Base-by-base conservation (phyloP, 2,113 vertebrate genomes). In the Sorex araneus region DNA sequence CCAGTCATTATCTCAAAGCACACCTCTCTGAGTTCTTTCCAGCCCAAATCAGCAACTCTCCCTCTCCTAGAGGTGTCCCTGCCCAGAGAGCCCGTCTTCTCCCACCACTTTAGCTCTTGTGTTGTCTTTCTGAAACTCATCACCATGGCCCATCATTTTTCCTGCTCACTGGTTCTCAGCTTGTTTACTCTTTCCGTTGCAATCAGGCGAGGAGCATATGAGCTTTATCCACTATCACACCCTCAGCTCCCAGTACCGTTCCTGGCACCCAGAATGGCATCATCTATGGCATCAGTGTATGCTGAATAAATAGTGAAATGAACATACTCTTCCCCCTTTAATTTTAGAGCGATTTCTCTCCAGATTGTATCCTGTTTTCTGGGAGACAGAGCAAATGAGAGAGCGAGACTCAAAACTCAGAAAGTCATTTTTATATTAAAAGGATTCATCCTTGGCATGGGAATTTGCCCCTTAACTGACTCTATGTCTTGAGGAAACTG, bases 401-500 rank as follows among this genome's bases (percentile, higher is more conserved):
- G 36, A 93, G 40, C 23, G 54, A 54, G 40, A 81, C 40, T 71
- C 71, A 54, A 54, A 47, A 81, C 40, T 71, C 71, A 75, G 16
- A 77, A 43, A 81, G 19, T 87, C 57, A 87, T 12, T n/a, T 66
- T 50, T 63, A 28, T 96, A 94, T 93, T 81, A 97, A 97, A 98
- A 97, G 88, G 73, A 94, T 93, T 97, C 11, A 84, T 95, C 95
- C 95, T 92, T 95, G 13, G 77, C 81, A 81, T 93, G 89, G 94
- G 91, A 97, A 96, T 95, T 95, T 97, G 84, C 27, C 77, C 84
- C 93, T 97, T 92, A 93, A 97, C 86, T 93, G 96, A 93, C 91
- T 95, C 87, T 64, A 78, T 66, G 43, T 80, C 92, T 93, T 96
- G 79, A 28, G 18, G 81, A 91, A 89, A 96, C 93, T 94, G 97